A percentile compares a stretch with the other conserved stretches of the same genome.
These are phyloP conservation scores for Rhagonycha lutea DNA, from an alignment of 2,888 invertebrate genomes.

Conservation along the genomic window DNA sequence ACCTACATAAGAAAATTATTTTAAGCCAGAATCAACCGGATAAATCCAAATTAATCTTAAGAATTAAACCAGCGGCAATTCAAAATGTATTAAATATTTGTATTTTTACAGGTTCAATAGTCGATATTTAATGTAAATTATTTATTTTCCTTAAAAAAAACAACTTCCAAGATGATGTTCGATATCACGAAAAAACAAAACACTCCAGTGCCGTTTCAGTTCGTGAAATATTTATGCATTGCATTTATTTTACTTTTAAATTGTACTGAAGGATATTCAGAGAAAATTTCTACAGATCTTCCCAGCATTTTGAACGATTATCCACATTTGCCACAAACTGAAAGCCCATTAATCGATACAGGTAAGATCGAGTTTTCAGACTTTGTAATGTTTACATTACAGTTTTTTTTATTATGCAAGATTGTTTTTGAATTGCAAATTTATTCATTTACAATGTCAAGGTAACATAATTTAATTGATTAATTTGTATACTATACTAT, in stretches of 20 bases:
- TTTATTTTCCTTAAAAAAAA: neutral
- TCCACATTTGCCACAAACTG: slow-evolving; percentile 9
- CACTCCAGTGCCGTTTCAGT: slow-evolving; percentile 18
- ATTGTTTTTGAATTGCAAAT: neutral
- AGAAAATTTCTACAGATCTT: neutral
- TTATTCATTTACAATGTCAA: neutral
- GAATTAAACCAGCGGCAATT: neutral
- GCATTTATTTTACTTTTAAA: neutral
- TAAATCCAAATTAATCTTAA: neutral
- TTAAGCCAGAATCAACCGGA: slow-evolving; percentile 1
- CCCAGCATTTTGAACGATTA: neutral
- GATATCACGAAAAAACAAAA: slow-evolving; percentile 12
- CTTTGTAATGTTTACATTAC: neutral
- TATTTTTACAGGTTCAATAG: slow-evolving; percentile 1
- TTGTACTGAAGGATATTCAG: neutral
- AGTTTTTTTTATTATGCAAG: neutral
- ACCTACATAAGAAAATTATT: neutral
- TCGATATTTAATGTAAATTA: neutral
- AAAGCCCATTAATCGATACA: neutral
- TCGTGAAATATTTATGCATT: neutral
- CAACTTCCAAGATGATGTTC: slow-evolving; percentile 17
- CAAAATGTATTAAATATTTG: neutral
- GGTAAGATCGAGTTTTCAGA: neutral
- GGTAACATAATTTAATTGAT: neutral
- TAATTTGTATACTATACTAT: neutral